phyloP scores from a whole-genome alignment of 2,113 vertebrate species.

The Bothrops jararaca region DNA sequence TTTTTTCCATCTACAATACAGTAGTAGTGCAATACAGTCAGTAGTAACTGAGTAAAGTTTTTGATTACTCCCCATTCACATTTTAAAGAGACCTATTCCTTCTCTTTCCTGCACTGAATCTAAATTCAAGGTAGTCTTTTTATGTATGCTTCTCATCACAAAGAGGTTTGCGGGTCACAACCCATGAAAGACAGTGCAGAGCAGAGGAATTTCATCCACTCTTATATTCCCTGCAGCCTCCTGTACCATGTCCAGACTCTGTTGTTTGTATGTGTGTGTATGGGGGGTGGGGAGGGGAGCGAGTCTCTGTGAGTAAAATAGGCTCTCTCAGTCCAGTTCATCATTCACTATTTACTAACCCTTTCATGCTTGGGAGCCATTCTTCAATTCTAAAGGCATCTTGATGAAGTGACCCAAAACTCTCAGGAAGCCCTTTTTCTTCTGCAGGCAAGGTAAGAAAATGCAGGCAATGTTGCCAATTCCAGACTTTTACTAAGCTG shows the following conservation, averaged over 20 bases:
- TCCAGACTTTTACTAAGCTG: conserved; percentile 19
- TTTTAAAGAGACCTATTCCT: neutral
- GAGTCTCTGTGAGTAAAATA: neutral
- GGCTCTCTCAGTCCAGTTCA: neutral
- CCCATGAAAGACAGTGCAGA: neutral
- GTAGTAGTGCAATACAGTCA: too few species aligned
- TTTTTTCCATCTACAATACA: neutral
- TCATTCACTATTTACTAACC: neutral
- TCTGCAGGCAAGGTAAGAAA: neutral
- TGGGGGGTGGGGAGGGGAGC: accelerated
- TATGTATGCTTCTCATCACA: neutral
- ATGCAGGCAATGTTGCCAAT: neutral
- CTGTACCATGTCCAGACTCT: neutral
- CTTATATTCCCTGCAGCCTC: neutral
- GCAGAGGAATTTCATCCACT: neutral
- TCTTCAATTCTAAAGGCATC: neutral
- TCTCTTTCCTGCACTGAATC: neutral
- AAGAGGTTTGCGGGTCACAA: neutral
- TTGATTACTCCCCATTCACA: neutral
- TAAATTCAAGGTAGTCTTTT: neutral
- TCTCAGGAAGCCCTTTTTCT: neutral
- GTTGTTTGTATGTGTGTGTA: neutral
- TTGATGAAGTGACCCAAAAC: neutral
- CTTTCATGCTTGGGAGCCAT: neutral
- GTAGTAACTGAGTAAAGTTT: neutral